Base-by-base conservation (phyloP, 1,140 invertebrate genomes). In the Pantala flavescens region DNA sequence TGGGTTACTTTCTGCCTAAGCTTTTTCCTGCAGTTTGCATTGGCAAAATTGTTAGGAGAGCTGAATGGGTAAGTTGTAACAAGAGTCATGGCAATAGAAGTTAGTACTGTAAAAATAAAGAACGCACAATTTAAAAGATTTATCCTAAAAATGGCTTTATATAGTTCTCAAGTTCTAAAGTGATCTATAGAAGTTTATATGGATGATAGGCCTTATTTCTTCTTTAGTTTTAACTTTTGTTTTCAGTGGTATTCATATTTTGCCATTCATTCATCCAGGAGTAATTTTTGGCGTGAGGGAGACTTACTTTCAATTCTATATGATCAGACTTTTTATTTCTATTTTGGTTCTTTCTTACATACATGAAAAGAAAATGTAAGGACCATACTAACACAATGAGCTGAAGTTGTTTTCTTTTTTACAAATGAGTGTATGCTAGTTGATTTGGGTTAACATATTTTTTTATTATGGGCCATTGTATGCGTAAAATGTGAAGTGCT, bases 41-140 rank as follows among this genome's bases (percentile, higher is more conserved):
- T 36, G 28, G 28, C 28, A 36, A 36, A 36, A 36, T 36, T 63
- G 49, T 63, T 21, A 63, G 49, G 49, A 63, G 12, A 63, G 49
- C 49, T 63, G 49, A 7, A 63, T 63, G 49, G 49, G 49, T 63
- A 19, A 19, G 16, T 63, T 63, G 49, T 63, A 7, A 7, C 49
- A 63, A 63, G 49, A 63, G 49, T 63, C 49, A 63, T 63, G 3
- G 49, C 49, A 63, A 63, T 63, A 63, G 49, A 63, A 63, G n/a
- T 7, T 63, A 63, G 49, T 7, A 7, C 3, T 63, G 49, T 63
- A 19, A 63, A 63, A 63, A 63, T 63, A 63, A 63, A 63, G 49
- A 63, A 63, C 49, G 49, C 49, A 63, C 49, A 63, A 63, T 63
- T 36, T 63, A 63, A 63, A 63, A 63, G 49, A 21, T 63, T 63